Evolutionary conservation across 2,888 invertebrate species (phyloP).

Genomic region (Platycheirus rosarum): DNA sequence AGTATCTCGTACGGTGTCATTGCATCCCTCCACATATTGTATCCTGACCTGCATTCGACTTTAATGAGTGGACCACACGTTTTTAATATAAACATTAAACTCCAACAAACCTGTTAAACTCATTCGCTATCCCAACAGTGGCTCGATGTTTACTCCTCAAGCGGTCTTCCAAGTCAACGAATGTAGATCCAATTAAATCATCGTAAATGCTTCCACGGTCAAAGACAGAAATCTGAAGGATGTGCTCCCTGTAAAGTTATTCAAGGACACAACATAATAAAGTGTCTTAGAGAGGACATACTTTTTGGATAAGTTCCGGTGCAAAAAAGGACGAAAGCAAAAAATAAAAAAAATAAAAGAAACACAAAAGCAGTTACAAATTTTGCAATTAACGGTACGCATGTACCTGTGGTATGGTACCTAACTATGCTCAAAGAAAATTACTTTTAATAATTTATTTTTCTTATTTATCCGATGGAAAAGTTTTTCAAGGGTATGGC

Average conservation of each 20-base stretch:
- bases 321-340: too few species aligned
- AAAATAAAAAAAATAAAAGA: too few species aligned
- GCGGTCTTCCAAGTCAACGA: constrained; percentile 93
- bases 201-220: constrained; percentile 89
- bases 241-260: constrained; percentile 91
- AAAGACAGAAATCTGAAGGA: constrained; percentile 88
- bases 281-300: neutral
- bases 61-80: neutral
- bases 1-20: constrained; percentile 89
- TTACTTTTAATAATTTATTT: constrained; percentile 27
- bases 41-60: constrained; percentile 84
- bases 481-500: neutral
- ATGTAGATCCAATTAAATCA: constrained; percentile 92
- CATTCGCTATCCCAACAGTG: constrained; percentile 88
- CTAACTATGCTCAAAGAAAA: constrained; percentile 3
- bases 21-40: constrained; percentile 90
- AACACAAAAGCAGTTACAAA: neutral
- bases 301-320: neutral
- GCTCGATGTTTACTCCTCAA: constrained; percentile 91
- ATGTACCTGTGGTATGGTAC: too few species aligned
- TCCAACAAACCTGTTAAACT: constrained; percentile 87
- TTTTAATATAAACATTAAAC: neutral
- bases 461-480: constrained; percentile 1
- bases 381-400: neutral
- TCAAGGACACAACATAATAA: neutral